phyloP scores from a whole-genome alignment of 2,888 invertebrate genomes.

The Eurytoma adleriae region DNA sequence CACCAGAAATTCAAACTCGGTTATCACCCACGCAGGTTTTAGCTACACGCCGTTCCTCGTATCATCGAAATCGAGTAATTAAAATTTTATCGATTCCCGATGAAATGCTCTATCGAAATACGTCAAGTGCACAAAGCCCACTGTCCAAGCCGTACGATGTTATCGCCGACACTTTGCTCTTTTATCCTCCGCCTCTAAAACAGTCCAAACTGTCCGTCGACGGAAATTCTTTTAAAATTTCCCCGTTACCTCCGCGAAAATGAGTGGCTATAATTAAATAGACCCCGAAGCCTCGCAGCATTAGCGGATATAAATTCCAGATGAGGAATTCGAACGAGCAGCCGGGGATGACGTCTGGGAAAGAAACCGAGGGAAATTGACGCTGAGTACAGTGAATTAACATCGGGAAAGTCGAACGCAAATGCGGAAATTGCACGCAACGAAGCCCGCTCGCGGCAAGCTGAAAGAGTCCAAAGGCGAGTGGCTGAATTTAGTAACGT shows the following conservation, averaged over 20 bases:
- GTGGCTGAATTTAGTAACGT: background rate
- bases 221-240: background rate
- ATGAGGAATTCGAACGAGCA: background rate
- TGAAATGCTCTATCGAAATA: background rate
- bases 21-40: background rate
- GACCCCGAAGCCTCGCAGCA: background rate
- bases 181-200: too few relatives aligned
- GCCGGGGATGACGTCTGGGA: background rate
- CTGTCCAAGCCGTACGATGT: background rate
- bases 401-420: constrained; percentile 30
- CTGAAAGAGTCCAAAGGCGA: background rate
- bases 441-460: background rate
- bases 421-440: constrained; percentile 18
- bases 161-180: background rate
- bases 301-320: background rate
- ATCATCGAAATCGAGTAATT: background rate
- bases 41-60: too few relatives aligned
- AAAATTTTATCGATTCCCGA: constrained; percentile 25
- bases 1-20: background rate
- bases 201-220: too few relatives aligned
- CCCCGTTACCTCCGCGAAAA: background rate
- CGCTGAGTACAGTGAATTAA: background rate
- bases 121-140: background rate
- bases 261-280: background rate
- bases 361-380: constrained; percentile 3